A percentile compares a stretch with the other conserved stretches of the same genome.
Evolutionary conservation across 2,888 invertebrate species (phyloP).

Genomic region (Fragum fragum): DNA sequence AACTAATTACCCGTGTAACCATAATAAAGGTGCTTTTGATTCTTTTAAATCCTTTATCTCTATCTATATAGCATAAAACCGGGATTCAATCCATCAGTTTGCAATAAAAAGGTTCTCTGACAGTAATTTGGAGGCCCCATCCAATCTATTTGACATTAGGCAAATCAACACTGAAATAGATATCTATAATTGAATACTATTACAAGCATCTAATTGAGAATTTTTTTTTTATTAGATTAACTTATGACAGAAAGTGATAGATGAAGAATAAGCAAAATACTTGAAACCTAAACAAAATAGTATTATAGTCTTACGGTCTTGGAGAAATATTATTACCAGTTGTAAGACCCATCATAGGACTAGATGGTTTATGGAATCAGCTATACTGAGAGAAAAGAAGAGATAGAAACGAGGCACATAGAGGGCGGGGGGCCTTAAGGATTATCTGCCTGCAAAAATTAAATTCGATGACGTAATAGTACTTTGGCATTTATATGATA

Average conservation of each 20-base stretch:
- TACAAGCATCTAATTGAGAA: not conserved
- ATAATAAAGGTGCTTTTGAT: not conserved
- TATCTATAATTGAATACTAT: not conserved
- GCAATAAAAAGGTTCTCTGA: not conserved
- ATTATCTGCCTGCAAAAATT: too few relatives aligned
- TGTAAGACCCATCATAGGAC: too few relatives aligned
- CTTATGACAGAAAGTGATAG: not conserved
- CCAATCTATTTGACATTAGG: not conserved
- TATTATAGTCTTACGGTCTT: too few relatives aligned
- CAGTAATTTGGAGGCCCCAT: not conserved
- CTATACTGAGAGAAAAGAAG: too few relatives aligned
- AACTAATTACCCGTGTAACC: conserved; percentile 1
- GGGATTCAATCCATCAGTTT: not conserved
- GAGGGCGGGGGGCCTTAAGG: too few relatives aligned
- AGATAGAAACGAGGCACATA: too few relatives aligned
- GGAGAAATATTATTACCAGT: too few relatives aligned
- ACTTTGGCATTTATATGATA: too few relatives aligned
- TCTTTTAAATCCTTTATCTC: not conserved
- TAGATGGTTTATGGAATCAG: too few relatives aligned
- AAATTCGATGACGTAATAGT: too few relatives aligned
- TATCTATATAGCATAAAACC: too few relatives aligned
- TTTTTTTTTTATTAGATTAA: not conserved
- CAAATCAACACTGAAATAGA: not conserved
- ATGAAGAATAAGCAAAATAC: not conserved
- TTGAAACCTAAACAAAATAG: too few relatives aligned